Percentiles rank a stretch among this genome's conserved stretches.
phyloP scores from a whole-genome alignment of 2,797 vertebrate genomes.

The Alauda arvensis region DNA sequence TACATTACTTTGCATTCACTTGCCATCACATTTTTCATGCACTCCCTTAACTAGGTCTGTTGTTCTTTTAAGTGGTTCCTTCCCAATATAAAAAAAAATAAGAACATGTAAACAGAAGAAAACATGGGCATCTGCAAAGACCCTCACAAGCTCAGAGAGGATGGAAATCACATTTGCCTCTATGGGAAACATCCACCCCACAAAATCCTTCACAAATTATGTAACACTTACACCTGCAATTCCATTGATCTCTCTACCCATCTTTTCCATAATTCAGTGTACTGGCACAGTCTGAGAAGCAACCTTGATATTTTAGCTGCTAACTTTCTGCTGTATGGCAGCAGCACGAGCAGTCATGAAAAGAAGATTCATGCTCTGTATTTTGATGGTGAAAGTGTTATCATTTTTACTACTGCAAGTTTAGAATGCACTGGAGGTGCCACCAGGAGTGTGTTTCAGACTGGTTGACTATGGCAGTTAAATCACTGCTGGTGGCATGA shows the following conservation, averaged over 20 bases:
- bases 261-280: neutral
- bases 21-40: neutral
- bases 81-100: neutral
- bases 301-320: neutral
- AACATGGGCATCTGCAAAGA: neutral
- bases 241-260: neutral
- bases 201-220: neutral
- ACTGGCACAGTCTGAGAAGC: neutral
- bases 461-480: neutral
- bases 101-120: neutral
- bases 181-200: neutral
- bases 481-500: neutral
- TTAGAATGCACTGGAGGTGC: neutral
- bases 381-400: neutral
- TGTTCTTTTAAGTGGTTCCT: neutral
- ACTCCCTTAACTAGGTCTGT: neutral
- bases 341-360: neutral
- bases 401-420: neutral
- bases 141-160: neutral
- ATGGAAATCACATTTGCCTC: neutral
- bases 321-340: neutral
- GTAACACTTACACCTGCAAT: neutral
- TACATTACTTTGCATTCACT: neutral
- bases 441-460: fast-evolving
- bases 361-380: neutral